Percentiles rank a stretch among this genome's conserved stretches.
phyloP scores from a whole-genome alignment of 2,888 invertebrate species.

The Trissonchulus latispiculum region DNA sequence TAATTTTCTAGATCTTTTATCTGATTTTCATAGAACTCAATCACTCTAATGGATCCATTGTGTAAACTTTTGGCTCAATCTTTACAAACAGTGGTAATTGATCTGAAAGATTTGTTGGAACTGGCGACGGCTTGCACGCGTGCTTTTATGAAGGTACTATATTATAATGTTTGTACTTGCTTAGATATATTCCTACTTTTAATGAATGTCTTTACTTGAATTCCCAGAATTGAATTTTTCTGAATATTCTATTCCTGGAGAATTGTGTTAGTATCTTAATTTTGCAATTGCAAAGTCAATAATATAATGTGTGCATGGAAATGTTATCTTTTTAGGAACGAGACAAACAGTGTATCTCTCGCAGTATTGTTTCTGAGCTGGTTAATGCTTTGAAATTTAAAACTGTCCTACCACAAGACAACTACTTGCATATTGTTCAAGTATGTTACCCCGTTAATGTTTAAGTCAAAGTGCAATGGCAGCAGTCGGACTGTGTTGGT shows the following conservation, averaged over 20 bases:
- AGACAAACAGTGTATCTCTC: slow-evolving; percentile 79
- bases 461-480: too few relatives aligned
- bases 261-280: slow-evolving; percentile 13
- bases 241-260: too few relatives aligned
- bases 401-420: slow-evolving; percentile 81
- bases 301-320: not conserved
- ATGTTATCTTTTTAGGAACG: slow-evolving; percentile 58
- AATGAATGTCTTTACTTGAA: not conserved
- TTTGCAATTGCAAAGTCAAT: not conserved
- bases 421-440: slow-evolving; percentile 81
- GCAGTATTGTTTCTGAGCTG: slow-evolving; percentile 83
- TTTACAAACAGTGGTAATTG: slow-evolving; percentile 75
- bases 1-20: too few relatives aligned
- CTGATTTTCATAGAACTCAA: slow-evolving; percentile 52
- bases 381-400: slow-evolving; percentile 92
- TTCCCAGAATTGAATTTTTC: too few relatives aligned
- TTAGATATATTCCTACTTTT: slow-evolving; percentile 7
- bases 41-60: slow-evolving; percentile 93
- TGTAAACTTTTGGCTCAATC: slow-evolving; percentile 84
- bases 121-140: slow-evolving; percentile 79
- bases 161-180: not conserved
- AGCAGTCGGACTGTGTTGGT: too few relatives aligned
- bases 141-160: slow-evolving; percentile 63
- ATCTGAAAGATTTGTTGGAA: slow-evolving; percentile 61
- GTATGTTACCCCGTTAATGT: too few relatives aligned